These are phyloP conservation scores for Caenorhabditis sp. DNA, from an alignment of 2,888 invertebrate species.

Conservation along the genomic window DNA sequence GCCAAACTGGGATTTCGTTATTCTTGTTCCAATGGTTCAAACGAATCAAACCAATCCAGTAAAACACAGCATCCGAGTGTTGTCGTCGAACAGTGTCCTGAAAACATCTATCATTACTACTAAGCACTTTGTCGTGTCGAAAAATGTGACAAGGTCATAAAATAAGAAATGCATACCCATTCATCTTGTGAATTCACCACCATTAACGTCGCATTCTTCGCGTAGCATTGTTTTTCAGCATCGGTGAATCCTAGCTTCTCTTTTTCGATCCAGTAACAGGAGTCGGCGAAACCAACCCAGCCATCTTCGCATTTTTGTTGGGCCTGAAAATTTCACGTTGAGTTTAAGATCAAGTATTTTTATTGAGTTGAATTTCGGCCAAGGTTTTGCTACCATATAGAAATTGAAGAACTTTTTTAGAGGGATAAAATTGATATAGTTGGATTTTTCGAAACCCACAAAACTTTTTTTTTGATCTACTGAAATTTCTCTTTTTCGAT, in stretches of 20 bases:
- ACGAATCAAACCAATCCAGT: conserved; percentile 47
- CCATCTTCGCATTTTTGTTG: too few species aligned
- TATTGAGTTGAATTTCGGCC: too few species aligned
- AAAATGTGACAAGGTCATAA: not conserved
- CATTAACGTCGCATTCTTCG: conserved; percentile 42
- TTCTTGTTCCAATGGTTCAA: conserved; percentile 25
- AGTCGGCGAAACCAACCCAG: conserved; percentile 42
- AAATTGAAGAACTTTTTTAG: too few species aligned
- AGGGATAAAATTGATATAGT: too few species aligned
- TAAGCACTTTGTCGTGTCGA: too few species aligned
- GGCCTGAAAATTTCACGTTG: too few species aligned
- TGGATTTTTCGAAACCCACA: too few species aligned
- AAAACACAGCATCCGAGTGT: conserved; percentile 24
- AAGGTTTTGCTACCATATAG: too few species aligned
- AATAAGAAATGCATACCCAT: conserved; percentile 37
- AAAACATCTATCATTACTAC: too few species aligned
- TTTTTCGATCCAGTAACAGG: conserved; percentile 50
- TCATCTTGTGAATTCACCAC: conserved; percentile 49
- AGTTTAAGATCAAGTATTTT: too few species aligned
- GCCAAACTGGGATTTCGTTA: conserved; percentile 29
- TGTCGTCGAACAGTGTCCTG: conserved; percentile 35
- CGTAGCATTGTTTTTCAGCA: conserved; percentile 45
- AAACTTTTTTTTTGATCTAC: too few species aligned
- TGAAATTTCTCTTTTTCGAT: too few species aligned
- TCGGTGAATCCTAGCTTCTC: conserved; percentile 36